Percentiles rank a stretch among this genome's conserved stretches.
Evolutionary conservation across 2,888 invertebrate species (phyloP).

Genomic region (Aquatica leii): DNA sequence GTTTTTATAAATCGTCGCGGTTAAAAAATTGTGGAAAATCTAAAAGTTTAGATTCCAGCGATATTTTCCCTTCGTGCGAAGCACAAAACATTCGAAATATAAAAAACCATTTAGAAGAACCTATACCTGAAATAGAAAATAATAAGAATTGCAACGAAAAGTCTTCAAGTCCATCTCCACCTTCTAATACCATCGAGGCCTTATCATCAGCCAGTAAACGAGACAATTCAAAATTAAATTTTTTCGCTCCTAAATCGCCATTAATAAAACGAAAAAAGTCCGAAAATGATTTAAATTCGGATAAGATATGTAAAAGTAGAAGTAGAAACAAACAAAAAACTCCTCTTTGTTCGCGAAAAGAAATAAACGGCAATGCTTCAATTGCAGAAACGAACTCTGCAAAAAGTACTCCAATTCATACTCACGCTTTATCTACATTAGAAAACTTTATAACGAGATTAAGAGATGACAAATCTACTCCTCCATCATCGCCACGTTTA

Average conservation of each 20-base stretch:
- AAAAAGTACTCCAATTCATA: conserved; percentile 55
- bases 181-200: conserved; percentile 37
- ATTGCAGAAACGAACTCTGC: conserved; percentile 39
- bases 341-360: conserved; percentile 43
- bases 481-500: conserved; percentile 68
- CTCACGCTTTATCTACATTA: conserved; percentile 66
- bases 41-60: conserved; percentile 85
- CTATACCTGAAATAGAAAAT: conserved; percentile 52
- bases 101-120: conserved; percentile 50
- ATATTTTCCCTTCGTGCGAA: conserved; percentile 69
- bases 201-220: conserved; percentile 45
- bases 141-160: conserved; percentile 44
- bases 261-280: conserved; percentile 57
- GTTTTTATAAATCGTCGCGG: conserved; percentile 59
- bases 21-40: conserved; percentile 80
- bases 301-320: conserved; percentile 43
- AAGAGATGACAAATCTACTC: conserved; percentile 64
- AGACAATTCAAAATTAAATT: conserved; percentile 55
- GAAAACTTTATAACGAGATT: conserved; percentile 67
- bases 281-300: conserved; percentile 43
- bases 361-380: conserved; percentile 28
- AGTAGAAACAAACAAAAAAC: conserved; percentile 52
- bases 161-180: conserved; percentile 32
- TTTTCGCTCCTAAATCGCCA: conserved; percentile 58
- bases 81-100: conserved; percentile 41